Conservation (phyloP, 64 coral and sea anemone species). For the Stichodactyla mertensii region DNA sequence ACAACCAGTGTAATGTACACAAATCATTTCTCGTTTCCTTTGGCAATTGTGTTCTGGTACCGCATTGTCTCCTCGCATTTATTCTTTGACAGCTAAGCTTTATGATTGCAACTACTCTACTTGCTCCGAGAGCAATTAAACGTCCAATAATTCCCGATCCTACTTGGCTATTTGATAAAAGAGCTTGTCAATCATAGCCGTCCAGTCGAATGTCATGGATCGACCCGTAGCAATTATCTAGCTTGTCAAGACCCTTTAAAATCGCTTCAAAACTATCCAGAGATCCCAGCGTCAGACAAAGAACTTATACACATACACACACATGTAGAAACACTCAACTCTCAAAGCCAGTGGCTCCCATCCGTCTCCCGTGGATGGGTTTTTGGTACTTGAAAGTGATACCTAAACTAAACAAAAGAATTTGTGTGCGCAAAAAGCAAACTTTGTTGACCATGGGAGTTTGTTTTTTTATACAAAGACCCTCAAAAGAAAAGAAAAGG, state of each 20-base stretch:
- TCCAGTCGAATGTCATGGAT: conserved; percentile 8
- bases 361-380: background rate
- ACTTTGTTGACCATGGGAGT: conserved; percentile 10
- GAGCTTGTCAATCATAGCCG: conserved; percentile 13
- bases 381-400: conserved; percentile 9
- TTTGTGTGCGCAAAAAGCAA: background rate
- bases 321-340: conserved; percentile 2
- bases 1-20: conserved; percentile 8
- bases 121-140: conserved; percentile 14
- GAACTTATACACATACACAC: background rate
- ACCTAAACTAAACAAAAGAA: background rate
- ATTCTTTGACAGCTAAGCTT: conserved; percentile 4
- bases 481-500: conserved; percentile 13
- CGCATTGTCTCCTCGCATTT: conserved; percentile 30
- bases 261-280: conserved; percentile 18
- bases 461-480: conserved; percentile 21
- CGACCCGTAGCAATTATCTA: conserved; percentile 18
- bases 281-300: background rate
- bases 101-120: conserved; percentile 11
- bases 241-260: conserved; percentile 19
- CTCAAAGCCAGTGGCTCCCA: conserved; percentile 1
- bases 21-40: conserved; percentile 18
- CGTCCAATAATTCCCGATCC: background rate
- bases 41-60: conserved; percentile 27
- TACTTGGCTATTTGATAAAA: conserved; percentile 28